Conservation (phyloP, 1,140 invertebrate species). For the Myzus persicae region DNA sequence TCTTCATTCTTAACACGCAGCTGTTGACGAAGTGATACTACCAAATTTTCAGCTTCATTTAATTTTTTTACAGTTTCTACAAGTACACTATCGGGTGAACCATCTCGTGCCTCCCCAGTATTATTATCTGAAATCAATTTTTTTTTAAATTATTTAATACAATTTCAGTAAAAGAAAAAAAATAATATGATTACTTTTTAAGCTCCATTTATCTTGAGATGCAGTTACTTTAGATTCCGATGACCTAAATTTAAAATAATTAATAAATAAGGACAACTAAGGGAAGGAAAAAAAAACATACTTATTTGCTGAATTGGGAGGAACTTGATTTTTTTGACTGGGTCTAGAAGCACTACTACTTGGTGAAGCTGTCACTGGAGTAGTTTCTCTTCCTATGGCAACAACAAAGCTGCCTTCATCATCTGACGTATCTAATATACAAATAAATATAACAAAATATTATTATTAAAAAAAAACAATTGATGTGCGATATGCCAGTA, state of each 20-base stretch:
- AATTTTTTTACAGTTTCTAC: constrained; percentile 49
- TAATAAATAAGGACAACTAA: neutral
- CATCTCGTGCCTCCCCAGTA: constrained; percentile 11
- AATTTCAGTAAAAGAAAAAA: neutral
- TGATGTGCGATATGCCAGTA: too few relatives aligned
- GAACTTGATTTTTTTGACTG: neutral
- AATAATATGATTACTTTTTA: constrained; percentile 22
- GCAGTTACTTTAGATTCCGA: neutral
- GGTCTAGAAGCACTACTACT: neutral
- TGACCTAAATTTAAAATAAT: neutral
- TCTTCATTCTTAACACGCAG: neutral
- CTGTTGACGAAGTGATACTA: constrained; percentile 20
- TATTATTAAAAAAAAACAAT: neutral
- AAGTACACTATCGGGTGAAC: constrained; percentile 34
- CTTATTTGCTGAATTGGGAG: neutral
- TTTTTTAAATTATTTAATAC: neutral
- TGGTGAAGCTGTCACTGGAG: neutral
- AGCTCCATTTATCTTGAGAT: neutral
- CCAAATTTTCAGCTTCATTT: constrained; percentile 33
- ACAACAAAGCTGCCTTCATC: neutral
- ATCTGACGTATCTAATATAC: neutral
- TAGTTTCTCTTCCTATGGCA: neutral
- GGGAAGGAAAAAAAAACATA: neutral
- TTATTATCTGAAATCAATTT: constrained; percentile 1
- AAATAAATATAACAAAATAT: neutral